Evolutionary conservation across 2,888 invertebrate species (phyloP).

Genomic region (Dynastes tityus): DNA sequence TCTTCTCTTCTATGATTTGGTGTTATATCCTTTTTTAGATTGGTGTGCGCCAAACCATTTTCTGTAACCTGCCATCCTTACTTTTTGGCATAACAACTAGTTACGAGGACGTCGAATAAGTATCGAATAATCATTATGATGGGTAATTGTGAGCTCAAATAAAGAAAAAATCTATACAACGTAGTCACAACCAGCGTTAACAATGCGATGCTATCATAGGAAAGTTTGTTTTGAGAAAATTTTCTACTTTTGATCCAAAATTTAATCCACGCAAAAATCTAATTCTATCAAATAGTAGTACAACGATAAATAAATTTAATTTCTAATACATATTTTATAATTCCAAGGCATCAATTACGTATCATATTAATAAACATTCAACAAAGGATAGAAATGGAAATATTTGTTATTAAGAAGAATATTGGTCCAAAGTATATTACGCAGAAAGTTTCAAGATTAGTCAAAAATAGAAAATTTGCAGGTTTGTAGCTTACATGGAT

Average conservation of each 20-base stretch:
- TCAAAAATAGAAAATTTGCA: constrained; percentile 18
- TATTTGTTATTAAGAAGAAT: background rate
- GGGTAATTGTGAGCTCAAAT: constrained; percentile 2
- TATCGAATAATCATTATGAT: background rate
- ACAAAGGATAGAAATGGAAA: background rate
- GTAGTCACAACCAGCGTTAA: constrained; percentile 28
- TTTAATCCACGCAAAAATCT: background rate
- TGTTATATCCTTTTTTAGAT: constrained; percentile 38
- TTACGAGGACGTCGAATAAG: background rate
- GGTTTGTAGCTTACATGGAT: background rate
- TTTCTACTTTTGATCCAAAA: constrained; percentile 26
- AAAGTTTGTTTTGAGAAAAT: background rate
- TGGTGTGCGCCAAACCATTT: constrained; percentile 7
- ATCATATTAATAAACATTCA: background rate
- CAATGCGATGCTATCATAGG: background rate
- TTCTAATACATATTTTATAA: background rate
- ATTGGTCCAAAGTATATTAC: background rate
- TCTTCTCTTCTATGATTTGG: constrained; percentile 14
- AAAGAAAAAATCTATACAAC: constrained; percentile 15
- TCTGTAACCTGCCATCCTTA: constrained; percentile 29
- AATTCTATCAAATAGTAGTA: background rate
- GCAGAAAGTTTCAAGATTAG: background rate
- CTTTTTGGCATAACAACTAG: constrained; percentile 25
- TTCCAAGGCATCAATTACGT: background rate
- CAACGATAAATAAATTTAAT: background rate